Conservation (phyloP, 2,797 vertebrate species). For the Gila robusta region DNA sequence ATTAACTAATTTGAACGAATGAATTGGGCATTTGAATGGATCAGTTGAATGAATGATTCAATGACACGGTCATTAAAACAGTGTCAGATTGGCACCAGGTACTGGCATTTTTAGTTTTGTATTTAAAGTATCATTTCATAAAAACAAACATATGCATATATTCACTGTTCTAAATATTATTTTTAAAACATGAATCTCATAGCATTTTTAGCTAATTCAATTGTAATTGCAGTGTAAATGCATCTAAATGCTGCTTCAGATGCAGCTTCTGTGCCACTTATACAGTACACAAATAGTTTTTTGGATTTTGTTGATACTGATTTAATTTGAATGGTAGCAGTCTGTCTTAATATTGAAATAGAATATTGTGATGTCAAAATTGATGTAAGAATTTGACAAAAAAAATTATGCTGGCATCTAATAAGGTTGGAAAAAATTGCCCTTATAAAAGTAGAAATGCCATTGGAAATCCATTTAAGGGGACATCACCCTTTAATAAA, state of each 20-base stretch:
- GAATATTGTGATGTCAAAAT: too few species aligned
- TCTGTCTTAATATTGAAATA: too few species aligned
- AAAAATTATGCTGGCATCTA: neutral
- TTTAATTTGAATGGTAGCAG: too few species aligned
- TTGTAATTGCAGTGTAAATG: neutral
- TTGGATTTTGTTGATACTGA: too few species aligned
- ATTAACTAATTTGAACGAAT: neutral
- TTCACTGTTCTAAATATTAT: neutral
- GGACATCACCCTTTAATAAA: neutral
- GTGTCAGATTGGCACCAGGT: neutral
- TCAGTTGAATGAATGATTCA: neutral
- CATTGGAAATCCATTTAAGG: neutral
- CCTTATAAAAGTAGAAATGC: neutral
- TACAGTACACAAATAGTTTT: too few species aligned
- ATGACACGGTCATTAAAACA: neutral
- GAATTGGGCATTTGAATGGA: neutral
- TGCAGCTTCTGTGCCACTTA: too few species aligned
- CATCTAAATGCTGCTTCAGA: too few species aligned
- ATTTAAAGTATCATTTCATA: neutral
- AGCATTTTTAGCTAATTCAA: neutral
- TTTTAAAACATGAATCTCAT: neutral
- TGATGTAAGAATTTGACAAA: neutral
- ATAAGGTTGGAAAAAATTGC: neutral
- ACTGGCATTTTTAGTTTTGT: too few species aligned
- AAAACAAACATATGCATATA: too few species aligned